Evolutionary conservation across 2,797 vertebrate species (phyloP).

Genomic region (Sphenopsis melanotis): DNA sequence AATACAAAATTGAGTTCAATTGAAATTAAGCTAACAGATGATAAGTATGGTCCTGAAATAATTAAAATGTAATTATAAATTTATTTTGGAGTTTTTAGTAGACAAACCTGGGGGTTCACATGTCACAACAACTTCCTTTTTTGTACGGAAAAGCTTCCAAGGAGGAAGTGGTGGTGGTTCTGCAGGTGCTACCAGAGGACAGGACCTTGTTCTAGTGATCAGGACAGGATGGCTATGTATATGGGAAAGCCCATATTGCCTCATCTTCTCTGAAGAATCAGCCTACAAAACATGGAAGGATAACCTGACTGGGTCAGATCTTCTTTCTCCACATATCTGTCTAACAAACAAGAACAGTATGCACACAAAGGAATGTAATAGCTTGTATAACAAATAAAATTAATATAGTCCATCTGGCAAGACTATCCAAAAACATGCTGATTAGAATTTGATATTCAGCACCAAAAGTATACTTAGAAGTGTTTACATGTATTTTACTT

Average conservation of each 20-base stretch:
- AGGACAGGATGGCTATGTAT: constrained; percentile 83
- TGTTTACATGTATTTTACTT: background rate
- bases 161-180: constrained; percentile 71
- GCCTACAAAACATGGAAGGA: constrained; percentile 69
- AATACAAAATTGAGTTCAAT: background rate
- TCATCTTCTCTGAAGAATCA: constrained; percentile 83
- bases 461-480: background rate
- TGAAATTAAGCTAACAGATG: background rate
- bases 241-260: constrained; percentile 84
- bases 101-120: constrained; percentile 85
- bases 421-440: background rate
- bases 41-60: background rate
- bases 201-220: constrained; percentile 84
- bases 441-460: background rate
- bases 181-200: constrained; percentile 76
- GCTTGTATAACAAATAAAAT: background rate
- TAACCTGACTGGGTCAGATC: background rate
- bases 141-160: constrained; percentile 88
- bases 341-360: background rate
- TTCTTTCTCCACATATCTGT: background rate
- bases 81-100: background rate
- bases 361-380: background rate
- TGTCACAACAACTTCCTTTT: constrained; percentile 74
- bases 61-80: background rate
- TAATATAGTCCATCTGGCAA: background rate